Conservation (phyloP, 1,140 invertebrate species). For the Formica exsecta region DNA sequence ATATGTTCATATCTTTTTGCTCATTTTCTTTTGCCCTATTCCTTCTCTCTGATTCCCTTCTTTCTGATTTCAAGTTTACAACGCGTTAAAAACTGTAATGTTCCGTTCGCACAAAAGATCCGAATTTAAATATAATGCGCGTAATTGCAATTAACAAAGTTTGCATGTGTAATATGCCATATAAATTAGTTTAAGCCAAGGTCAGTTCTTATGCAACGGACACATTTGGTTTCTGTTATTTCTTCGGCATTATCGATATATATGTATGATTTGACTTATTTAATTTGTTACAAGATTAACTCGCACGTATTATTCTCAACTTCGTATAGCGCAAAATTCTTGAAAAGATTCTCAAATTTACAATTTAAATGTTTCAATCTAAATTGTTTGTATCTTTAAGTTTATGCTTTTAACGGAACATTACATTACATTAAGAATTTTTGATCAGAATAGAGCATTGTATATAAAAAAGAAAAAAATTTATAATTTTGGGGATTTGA, state of each 20-base stretch:
- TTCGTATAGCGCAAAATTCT: not conserved
- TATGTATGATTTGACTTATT: not conserved
- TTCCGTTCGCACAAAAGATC: constrained; percentile 10
- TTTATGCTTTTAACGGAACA: constrained; percentile 46
- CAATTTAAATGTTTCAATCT: not conserved
- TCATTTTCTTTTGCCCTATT: constrained; percentile 67
- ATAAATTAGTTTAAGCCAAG: not conserved
- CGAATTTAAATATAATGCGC: not conserved
- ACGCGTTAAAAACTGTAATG: constrained; percentile 47
- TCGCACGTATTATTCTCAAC: not conserved
- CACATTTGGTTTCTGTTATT: constrained; percentile 23
- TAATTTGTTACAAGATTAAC: constrained; percentile 6
- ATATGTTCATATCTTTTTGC: constrained; percentile 66
- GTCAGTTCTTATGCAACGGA: not conserved
- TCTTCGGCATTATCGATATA: not conserved
- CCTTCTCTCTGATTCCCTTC: constrained; percentile 16
- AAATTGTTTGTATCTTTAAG: constrained; percentile 6
- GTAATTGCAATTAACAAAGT: not conserved
- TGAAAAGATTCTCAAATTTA: not conserved
- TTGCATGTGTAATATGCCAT: not conserved
- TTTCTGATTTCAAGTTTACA: constrained; percentile 39
- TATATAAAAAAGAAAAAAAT: constrained; percentile 51
- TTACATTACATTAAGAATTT: constrained; percentile 42
- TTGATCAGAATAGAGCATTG: constrained; percentile 57
- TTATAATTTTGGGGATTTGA: constrained; percentile 50